These are phyloP conservation scores for Teinopalpus imperialis DNA, from an alignment of 2,888 invertebrate genomes.

Conservation along the genomic window DNA sequence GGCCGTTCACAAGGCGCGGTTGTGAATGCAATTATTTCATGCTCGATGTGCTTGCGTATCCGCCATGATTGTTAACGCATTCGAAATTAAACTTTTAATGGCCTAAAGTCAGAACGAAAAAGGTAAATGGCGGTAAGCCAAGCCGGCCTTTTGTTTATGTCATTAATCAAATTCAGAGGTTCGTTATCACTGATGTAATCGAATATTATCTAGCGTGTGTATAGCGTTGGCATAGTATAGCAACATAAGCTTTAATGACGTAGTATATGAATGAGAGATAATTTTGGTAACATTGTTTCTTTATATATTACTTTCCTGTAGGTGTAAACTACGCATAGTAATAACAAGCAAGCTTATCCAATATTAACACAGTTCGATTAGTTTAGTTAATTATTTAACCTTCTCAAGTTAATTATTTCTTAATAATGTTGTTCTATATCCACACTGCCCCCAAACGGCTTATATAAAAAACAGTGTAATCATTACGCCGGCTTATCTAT, in stretches of 20 bases:
- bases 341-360: no score
- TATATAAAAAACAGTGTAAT: no score
- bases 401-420: no score
- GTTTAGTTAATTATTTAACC: no score
- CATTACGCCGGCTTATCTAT: no score
- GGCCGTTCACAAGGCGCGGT: conserved; percentile 68
- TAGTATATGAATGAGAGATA: conserved; percentile 50
- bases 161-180: conserved; percentile 11
- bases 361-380: no score
- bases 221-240: conserved; percentile 30
- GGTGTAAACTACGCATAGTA: no score
- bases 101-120: not conserved
- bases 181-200: conserved; percentile 38
- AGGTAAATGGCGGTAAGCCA: not conserved
- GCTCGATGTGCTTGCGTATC: conserved; percentile 60
- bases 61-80: conserved; percentile 58
- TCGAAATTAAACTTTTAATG: conserved; percentile 18
- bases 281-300: conserved; percentile 42
- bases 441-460: no score
- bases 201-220: conserved; percentile 31
- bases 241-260: conserved; percentile 36
- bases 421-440: no score
- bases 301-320: no score
- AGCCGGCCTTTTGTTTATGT: conserved; percentile 15
- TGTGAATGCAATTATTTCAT: conserved; percentile 72